These are phyloP conservation scores for Caenorhabditis japonica DNA, from an alignment of 2,888 invertebrate species.

Conservation along the genomic window DNA sequence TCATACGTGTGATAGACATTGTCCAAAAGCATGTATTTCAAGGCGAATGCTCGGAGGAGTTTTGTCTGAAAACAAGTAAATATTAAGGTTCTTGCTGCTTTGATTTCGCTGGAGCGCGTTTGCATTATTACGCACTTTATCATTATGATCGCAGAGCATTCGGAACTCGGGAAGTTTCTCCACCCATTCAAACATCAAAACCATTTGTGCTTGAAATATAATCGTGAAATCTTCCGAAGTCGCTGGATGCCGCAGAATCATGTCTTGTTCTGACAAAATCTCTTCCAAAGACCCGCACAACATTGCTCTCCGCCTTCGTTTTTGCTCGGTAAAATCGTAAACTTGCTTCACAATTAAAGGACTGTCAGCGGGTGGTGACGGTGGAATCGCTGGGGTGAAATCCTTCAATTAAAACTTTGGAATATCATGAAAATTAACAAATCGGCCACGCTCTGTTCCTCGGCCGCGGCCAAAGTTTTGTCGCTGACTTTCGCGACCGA, in stretches of 20 bases:
- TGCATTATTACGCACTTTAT: conserved; percentile 71
- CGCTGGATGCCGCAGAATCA: conserved; percentile 59
- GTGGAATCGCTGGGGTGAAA: conserved; percentile 57
- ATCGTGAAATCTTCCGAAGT: conserved; percentile 63
- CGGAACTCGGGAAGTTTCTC: conserved; percentile 72
- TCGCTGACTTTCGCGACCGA: no score
- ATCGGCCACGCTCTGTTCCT: no score
- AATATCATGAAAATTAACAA: conserved; percentile 1
- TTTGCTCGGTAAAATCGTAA: conserved; percentile 67
- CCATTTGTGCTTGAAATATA: conserved; percentile 66
- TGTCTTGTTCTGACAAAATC: conserved; percentile 64
- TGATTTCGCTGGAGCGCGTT: no score
- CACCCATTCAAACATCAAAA: conserved; percentile 75
- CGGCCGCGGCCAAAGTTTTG: no score
- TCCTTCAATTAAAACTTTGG: conserved; percentile 37
- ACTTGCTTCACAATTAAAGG: conserved; percentile 44
- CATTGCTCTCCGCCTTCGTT: conserved; percentile 68
- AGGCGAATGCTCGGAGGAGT: conserved; percentile 68
- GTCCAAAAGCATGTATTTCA: conserved; percentile 73
- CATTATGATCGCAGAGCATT: conserved; percentile 62
- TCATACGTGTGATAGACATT: conserved; percentile 74
- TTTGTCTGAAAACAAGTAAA: conserved; percentile 56
- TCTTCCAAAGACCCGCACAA: conserved; percentile 72
- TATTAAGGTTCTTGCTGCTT: no score
- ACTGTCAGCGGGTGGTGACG: conserved; percentile 58